Conservation (phyloP, 2,888 invertebrate genomes). For the Lissocephala sabroskyi region DNA sequence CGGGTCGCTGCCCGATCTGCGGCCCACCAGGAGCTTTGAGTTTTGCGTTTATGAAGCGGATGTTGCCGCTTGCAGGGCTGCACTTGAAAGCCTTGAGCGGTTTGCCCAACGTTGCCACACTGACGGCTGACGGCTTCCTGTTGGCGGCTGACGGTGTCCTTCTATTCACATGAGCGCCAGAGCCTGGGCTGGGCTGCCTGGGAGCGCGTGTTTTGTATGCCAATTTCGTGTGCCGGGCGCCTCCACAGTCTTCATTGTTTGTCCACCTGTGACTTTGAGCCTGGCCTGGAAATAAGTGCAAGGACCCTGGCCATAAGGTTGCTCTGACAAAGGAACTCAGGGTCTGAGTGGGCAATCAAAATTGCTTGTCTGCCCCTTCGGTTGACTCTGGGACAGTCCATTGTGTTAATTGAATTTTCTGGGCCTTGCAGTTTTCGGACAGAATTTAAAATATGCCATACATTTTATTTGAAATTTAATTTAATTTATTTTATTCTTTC, state of each 20-base stretch:
- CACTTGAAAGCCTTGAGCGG: constrained; percentile 60
- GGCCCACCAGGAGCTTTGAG: constrained; percentile 4
- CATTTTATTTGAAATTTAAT: constrained; percentile 7
- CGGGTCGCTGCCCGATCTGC: constrained; percentile 2
- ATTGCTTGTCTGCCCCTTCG: background rate
- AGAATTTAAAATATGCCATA: constrained; percentile 23
- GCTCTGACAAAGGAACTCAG: no score
- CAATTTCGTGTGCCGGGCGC: constrained; percentile 21
- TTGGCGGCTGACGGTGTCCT: background rate
- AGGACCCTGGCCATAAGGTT: no score
- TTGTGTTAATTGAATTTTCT: constrained; percentile 62
- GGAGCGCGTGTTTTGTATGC: constrained; percentile 36
- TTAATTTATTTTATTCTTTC: constrained; percentile 6
- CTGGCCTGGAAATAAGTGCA: constrained; percentile 36
- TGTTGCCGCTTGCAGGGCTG: constrained; percentile 64
- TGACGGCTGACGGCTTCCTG: no score
- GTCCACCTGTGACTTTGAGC: constrained; percentile 8
- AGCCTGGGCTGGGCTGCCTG: background rate
- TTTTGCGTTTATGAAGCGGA: constrained; percentile 60
- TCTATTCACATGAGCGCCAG: background rate
- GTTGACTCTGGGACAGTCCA: constrained; percentile 12
- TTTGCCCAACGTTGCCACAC: no score
- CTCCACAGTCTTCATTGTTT: constrained; percentile 17
- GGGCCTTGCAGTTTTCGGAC: constrained; percentile 46
- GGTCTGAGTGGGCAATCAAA: no score